Evolutionary conservation across 2,113 vertebrate species (phyloP).

Genomic region (Vulpes lagopus): DNA sequence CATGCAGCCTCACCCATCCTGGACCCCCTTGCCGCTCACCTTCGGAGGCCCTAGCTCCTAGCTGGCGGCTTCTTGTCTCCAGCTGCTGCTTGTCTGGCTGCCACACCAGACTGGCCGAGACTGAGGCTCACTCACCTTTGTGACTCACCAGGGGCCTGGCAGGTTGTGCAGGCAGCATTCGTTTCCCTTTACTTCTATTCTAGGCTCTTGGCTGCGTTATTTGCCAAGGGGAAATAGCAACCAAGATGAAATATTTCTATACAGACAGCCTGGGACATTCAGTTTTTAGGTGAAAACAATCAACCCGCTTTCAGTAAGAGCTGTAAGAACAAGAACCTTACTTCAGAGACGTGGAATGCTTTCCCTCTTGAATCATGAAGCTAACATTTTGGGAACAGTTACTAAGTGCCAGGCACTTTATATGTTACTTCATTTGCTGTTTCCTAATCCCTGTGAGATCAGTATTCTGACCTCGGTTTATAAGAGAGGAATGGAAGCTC

Average conservation of each 20-base stretch:
- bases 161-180: neutral
- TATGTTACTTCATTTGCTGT: neutral
- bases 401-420: neutral
- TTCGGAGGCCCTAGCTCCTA: neutral
- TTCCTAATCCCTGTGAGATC: neutral
- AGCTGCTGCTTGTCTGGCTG: neutral
- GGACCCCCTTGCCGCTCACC: too few species aligned
- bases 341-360: neutral
- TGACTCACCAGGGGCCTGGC: neutral
- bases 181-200: neutral
- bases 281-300: slow-evolving; percentile 41
- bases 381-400: neutral
- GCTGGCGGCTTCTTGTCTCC: too few species aligned
- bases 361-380: neutral
- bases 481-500: neutral
- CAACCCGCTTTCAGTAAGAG: neutral
- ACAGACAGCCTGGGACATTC: neutral
- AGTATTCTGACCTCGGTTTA: neutral
- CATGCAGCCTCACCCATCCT: too few species aligned
- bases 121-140: neutral
- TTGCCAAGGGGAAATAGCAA: slow-evolving; percentile 6
- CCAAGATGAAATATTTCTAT: slow-evolving; percentile 37
- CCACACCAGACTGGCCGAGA: neutral
- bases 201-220: neutral
- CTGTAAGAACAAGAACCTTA: neutral